These are phyloP conservation scores for Diadema setosum DNA, from an alignment of 35 echinoderm and acorn worm genomes.

Conservation along the genomic window DNA sequence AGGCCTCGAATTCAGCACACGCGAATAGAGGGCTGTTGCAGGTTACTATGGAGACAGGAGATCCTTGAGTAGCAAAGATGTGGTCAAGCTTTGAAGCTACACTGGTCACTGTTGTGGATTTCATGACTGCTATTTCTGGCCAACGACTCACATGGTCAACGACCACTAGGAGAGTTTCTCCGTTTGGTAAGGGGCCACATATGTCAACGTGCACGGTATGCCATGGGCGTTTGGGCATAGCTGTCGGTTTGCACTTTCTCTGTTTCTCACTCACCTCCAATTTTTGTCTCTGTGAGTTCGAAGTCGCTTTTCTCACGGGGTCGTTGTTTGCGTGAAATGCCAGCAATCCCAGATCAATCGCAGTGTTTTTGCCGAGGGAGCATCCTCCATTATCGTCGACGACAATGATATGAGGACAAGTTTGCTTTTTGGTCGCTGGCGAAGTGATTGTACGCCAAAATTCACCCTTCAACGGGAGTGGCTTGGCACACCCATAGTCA, in stretches of 20 bases:
- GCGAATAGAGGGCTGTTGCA: conserved; percentile 76
- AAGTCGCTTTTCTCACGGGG: background rate
- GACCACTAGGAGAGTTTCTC: conserved; percentile 26
- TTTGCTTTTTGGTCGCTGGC: background rate
- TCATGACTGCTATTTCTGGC: conserved; percentile 56
- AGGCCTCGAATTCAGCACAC: conserved; percentile 29
- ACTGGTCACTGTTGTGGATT: conserved; percentile 45
- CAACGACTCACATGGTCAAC: conserved; percentile 55
- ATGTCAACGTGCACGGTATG: conserved; percentile 22
- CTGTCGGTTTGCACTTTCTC: background rate
- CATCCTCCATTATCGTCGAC: background rate
- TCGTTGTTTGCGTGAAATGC: background rate
- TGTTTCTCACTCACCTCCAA: conserved; percentile 35
- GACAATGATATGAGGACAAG: background rate
- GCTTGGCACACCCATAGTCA: background rate
- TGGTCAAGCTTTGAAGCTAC: conserved; percentile 54
- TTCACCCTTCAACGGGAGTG: background rate
- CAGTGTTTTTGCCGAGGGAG: conserved; percentile 2
- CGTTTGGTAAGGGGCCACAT: background rate
- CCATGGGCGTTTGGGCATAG: conserved; percentile 11
- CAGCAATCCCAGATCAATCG: background rate
- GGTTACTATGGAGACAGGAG: conserved; percentile 21
- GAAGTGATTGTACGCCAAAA: background rate
- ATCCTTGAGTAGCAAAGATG: conserved; percentile 55
- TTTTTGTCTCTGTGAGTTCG: background rate